Evolutionary conservation across 2,113 vertebrate genomes (phyloP).

Genomic region (Tonatia bakeri): DNA sequence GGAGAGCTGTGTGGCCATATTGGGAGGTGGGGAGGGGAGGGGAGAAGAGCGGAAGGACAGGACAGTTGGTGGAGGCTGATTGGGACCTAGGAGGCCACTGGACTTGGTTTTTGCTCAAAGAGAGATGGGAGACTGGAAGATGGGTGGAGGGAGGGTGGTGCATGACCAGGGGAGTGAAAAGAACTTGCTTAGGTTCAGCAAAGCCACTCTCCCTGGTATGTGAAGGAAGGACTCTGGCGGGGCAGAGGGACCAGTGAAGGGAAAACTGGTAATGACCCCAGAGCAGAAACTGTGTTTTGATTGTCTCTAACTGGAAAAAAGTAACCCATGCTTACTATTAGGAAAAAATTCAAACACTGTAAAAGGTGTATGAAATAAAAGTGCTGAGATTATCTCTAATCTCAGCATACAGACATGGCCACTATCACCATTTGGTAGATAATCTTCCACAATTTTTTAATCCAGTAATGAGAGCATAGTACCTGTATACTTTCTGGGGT

Average conservation of each 20-base stretch:
- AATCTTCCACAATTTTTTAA: neutral
- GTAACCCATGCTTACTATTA: neutral
- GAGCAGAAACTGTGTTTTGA: neutral
- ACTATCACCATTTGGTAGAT: neutral
- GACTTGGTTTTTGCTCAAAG: neutral
- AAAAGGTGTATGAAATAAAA: neutral
- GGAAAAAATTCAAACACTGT: neutral
- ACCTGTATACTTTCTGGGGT: neutral
- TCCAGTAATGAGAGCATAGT: neutral
- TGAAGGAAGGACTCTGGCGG: neutral
- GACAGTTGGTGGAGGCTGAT: no score
- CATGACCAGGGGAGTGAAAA: neutral
- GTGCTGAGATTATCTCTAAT: neutral
- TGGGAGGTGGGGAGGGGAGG: neutral
- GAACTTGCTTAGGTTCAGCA: neutral
- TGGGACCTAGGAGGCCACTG: neutral
- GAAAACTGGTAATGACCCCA: neutral
- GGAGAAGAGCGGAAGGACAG: neutral
- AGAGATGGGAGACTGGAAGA: neutral
- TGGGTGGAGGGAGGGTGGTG: accelerated
- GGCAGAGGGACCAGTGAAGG: neutral
- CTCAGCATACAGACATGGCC: neutral
- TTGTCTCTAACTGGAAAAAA: neutral
- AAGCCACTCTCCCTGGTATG: neutral
- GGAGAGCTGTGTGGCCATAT: neutral